A percentile compares a stretch with the other conserved stretches of the same genome.
Evolutionary conservation across 2,888 invertebrate genomes (phyloP).

Genomic region (Spialia ferax): DNA sequence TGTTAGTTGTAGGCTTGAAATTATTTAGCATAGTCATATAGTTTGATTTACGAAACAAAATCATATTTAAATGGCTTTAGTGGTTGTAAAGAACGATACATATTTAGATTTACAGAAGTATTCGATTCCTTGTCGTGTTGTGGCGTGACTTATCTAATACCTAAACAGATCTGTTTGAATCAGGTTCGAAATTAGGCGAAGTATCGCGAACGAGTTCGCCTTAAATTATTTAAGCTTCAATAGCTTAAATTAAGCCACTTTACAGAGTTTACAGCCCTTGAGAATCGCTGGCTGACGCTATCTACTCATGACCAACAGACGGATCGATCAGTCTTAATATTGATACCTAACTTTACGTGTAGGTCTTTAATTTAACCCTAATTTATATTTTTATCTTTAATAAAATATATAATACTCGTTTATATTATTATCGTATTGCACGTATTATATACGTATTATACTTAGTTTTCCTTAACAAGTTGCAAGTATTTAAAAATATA

Average conservation of each 20-base stretch:
- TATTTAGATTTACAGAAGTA: too few relatives aligned
- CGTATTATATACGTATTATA: too few relatives aligned
- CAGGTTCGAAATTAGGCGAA: not conserved
- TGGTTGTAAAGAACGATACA: too few relatives aligned
- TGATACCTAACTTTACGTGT: too few relatives aligned
- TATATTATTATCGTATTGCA: too few relatives aligned
- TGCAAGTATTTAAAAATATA: not conserved
- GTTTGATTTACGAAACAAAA: too few relatives aligned
- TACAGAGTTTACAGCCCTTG: not conserved
- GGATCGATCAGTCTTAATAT: not conserved
- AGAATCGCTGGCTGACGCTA: not conserved
- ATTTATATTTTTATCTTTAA: too few relatives aligned
- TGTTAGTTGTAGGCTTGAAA: constrained; percentile 5
- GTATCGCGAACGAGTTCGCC: not conserved
- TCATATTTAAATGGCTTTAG: too few relatives aligned
- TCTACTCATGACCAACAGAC: not conserved
- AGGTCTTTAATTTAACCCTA: too few relatives aligned
- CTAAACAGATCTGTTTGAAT: not conserved
- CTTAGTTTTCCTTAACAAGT: not conserved
- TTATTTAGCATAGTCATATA: not conserved
- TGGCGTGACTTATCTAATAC: not conserved
- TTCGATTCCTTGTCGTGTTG: not conserved
- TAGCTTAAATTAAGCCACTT: not conserved
- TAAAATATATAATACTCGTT: too few relatives aligned
- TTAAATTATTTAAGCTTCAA: not conserved